phyloP scores from a whole-genome alignment of 1,140 invertebrate genomes.

The Drosophila pectinifera region DNA sequence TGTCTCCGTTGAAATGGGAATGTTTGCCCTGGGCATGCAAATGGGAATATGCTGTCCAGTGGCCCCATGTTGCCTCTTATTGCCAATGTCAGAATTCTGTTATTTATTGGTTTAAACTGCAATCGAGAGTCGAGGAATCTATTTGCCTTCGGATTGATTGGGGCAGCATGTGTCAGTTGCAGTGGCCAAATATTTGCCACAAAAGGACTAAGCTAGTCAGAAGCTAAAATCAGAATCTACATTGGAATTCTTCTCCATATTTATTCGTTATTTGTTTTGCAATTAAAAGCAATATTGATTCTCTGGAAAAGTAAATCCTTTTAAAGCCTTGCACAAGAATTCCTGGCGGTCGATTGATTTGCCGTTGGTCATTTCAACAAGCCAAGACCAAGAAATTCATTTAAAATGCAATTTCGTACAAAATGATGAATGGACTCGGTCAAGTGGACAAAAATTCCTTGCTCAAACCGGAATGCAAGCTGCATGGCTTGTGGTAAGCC shows the following conservation, averaged over 20 bases:
- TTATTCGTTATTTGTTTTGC: slow-evolving; percentile 11
- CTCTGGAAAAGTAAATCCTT: slow-evolving; percentile 1
- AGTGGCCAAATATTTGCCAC: slow-evolving; percentile 7
- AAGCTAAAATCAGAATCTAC: not conserved
- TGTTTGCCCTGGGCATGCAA: slow-evolving; percentile 32
- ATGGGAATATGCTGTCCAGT: slow-evolving; percentile 28
- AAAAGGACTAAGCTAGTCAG: not conserved
- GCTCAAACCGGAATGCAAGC: slow-evolving; percentile 1
- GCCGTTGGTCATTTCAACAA: slow-evolving; percentile 13
- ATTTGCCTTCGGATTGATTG: slow-evolving; percentile 33
- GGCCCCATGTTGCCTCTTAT: not conserved
- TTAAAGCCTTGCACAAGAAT: not conserved
- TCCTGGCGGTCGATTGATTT: not conserved
- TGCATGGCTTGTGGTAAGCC: slow-evolving; percentile 13
- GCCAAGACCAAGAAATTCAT: slow-evolving; percentile 25
- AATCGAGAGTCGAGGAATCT: slow-evolving; percentile 21
- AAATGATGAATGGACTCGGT: slow-evolving; percentile 27
- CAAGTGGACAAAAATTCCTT: slow-evolving; percentile 14
- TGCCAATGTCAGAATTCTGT: slow-evolving; percentile 23
- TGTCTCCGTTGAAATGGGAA: slow-evolving; percentile 7
- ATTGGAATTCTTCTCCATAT: not conserved
- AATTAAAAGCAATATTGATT: slow-evolving; percentile 28
- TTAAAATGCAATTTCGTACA: slow-evolving; percentile 33
- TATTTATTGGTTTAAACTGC: slow-evolving; percentile 35
- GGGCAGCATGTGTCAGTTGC: slow-evolving; percentile 15